A percentile compares a stretch with the other conserved stretches of the same genome.
These are phyloP conservation scores for Leucoma salicis DNA, from an alignment of 2,888 invertebrate species.

Conservation along the genomic window DNA sequence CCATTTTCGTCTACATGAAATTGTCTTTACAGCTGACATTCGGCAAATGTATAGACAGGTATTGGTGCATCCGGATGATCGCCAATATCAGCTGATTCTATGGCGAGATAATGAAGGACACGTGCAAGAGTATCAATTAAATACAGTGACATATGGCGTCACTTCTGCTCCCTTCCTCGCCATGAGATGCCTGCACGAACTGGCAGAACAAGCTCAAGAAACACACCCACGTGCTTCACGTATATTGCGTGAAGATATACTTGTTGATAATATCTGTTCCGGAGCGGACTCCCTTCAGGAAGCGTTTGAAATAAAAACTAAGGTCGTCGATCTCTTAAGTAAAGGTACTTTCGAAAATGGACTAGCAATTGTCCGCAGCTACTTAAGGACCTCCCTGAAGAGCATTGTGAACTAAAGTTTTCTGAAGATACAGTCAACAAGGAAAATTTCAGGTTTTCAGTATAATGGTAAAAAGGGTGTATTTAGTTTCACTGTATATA, in stretches of 20 bases:
- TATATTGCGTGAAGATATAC: neutral
- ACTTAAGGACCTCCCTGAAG: too few relatives aligned
- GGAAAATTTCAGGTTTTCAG: too few relatives aligned
- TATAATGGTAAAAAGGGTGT: too few relatives aligned
- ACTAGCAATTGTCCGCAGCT: too few relatives aligned
- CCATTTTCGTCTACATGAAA: neutral
- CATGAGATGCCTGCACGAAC: neutral
- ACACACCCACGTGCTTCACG: neutral
- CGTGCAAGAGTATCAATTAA: neutral
- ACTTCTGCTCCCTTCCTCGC: neutral
- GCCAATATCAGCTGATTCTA: neutral
- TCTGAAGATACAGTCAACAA: too few relatives aligned
- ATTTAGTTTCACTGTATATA: too few relatives aligned
- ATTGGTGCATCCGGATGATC: neutral
- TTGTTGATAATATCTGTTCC: neutral
- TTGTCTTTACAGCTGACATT: neutral
- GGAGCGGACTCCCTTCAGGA: neutral
- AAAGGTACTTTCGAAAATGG: too few relatives aligned
- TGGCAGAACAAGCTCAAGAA: neutral
- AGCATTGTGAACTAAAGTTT: too few relatives aligned
- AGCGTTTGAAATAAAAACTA: too few relatives aligned
- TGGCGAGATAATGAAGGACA: neutral
- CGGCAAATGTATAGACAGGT: neutral
- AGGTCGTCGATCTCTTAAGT: too few relatives aligned
- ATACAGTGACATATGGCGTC: neutral